Evolutionary conservation across 2,113 vertebrate species (phyloP), one percentile per base, ranked within the genome.

Genomic region (Hippocampus barbouri): DNA sequence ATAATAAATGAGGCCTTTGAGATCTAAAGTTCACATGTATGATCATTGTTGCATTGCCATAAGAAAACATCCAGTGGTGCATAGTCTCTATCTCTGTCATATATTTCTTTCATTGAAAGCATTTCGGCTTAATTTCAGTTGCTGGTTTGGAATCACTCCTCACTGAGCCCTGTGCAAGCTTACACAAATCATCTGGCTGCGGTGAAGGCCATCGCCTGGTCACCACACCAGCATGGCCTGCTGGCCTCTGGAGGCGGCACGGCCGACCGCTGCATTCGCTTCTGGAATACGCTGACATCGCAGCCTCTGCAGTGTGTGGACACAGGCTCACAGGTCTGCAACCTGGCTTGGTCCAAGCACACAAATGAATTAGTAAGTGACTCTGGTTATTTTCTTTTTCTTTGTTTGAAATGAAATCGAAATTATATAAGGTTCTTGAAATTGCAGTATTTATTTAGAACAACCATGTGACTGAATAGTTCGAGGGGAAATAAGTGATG

Each of bases 321-420:
- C 90, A 99, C 97, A 0, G 97, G 97, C 0, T 98, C 97, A 0
- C 97, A 99, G 69, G 97, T 99, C 66, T 99, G 97, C 94, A 99
- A 99, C 89, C 92, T 99, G 77, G 97, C 97, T 89, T 99, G 97
- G 97, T 99, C 97, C 34, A 99, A 99, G 73, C 97, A 99, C 5
- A 97, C 97, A 60, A 98, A 98, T 0, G 97, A 99, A 78, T 93
- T 99, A 79, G 97, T 98, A 79, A 93, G 94, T 83, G 54, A 10
- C 0, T 2, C 27, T 15, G 4, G 23, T 41, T 20, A 38, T 27
- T 21, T 54, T 54, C 0, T 21, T 54, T 10, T 54, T 54, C 2
- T 9, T 51, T 51, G 18, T 51, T 18, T 51, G 49, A 51, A 53
- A 53, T 53, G 49, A 53, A 53, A 20, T 53, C 7, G 0, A 53